Base-by-base conservation (phyloP, 1,140 invertebrate species). In the Phocides pigmalion region DNA sequence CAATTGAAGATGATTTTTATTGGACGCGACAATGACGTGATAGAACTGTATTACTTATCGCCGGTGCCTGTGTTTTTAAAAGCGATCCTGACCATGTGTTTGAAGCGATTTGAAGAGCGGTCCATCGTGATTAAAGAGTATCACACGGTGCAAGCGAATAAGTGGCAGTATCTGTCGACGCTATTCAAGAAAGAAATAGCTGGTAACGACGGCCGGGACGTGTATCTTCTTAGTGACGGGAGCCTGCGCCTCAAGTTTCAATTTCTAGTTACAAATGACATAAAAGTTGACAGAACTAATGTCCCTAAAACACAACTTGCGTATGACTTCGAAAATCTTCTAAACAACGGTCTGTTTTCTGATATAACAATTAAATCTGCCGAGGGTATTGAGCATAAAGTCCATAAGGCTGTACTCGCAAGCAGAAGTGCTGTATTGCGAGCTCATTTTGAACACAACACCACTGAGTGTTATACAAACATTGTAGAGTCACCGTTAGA, bases 401-500 rank as follows among this genome's bases (percentile, higher is more conserved):
- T 88, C 0, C 89, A 91, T 51, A 91, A 90, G 70, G 84, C 82
- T 20, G 79, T 91, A 12, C 46, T 91, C 16, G 85, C 89, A 0
- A 87, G 81, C 56, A 73, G 95, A 50, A 95, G 94, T 73, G 92
- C 92, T 19, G 95, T 95, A 8, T 93, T 95, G 72, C 92, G 93
- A 73, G 95, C 95, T 14, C 95, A 95, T 92, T 95, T 96, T 91
- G 93, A 94, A 74, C 94, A 95, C 80, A 93, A 95, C 70, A 95
- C 95, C 89, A 93, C 93, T 64, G 95, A 95, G 81, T 93, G 85
- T 47, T 75, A 83, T n/a, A 92, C 93, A 8, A 95, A 95, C 78
- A 81, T 93, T 66, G 93, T 95, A 1, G 79, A 89, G 46, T 82
- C 84, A 32, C 82, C 78, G 59, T 88, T 95, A 9, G 94, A 95